Evolutionary conservation across 2,113 vertebrate genomes (phyloP), one percentile per base, ranked within the genome.

Genomic region (Geococcyx californianus): DNA sequence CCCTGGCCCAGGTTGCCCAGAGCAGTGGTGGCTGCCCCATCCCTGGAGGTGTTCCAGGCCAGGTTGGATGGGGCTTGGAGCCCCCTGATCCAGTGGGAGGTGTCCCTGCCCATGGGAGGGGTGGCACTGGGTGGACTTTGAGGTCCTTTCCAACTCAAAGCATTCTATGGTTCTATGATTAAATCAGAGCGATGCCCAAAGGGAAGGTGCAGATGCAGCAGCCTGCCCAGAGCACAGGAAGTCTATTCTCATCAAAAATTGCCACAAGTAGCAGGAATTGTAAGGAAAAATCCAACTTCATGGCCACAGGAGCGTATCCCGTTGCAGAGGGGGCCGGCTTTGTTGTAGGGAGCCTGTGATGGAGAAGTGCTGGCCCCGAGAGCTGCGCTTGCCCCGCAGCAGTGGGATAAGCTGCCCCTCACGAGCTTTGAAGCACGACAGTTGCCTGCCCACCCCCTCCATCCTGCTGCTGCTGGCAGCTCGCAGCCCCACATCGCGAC

Each of bases 301-400:
- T 8, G 23, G 25, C 29, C 21, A 19, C 2, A 0, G 1, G 47
- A 74, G 33, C 12, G 3, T 2, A 4, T 38, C 58, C 25, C 0
- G 3, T 13, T 1, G 0, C 24, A 4, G 9, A 13, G 0, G 70
- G 31, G 20, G 20, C 24, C 7, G 55, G 73, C 34, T 77, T 31
- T 55, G 44, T 29, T 3, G 1, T 0, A 25, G 12, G 45, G 26
- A 23, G 13, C 29, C 51, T 1, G 3, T 0, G 56, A 40, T 24
- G 55, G 59, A 21, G 58, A 68, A 56, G 10, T 0, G 33, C 42
- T 52, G 7, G 63, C 6, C 11, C 3, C 4, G 10, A 21, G 33
- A 2, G 44, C 59, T n/a, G 42, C 1, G 2, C 40, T 56, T 29
- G 56, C 17, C 62, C 34, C 44, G 3, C 10, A 1, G 40, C 66